Percentiles rank a stretch among this genome's conserved stretches.
phyloP scores from a whole-genome alignment of 2,113 vertebrate species.

The Notechis scutatus region DNA sequence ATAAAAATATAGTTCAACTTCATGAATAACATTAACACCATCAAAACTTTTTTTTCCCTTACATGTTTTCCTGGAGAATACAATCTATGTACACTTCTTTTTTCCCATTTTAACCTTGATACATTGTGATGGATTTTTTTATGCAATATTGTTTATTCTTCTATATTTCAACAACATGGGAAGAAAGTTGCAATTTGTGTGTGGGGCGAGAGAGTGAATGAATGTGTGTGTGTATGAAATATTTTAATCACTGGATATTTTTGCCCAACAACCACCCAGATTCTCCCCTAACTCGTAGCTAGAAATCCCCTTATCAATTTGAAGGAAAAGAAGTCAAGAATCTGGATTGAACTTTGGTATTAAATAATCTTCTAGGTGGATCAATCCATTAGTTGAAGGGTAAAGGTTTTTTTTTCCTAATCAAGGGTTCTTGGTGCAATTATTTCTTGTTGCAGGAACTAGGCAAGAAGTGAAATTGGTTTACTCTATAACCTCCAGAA shows the following conservation, averaged over 20 bases:
- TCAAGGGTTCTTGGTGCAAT: slow-evolving; percentile 36
- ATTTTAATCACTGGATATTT: background rate
- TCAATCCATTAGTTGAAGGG: slow-evolving; percentile 25
- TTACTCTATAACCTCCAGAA: slow-evolving; percentile 49
- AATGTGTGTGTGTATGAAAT: background rate
- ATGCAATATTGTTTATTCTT: background rate
- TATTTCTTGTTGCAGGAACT: slow-evolving; percentile 52
- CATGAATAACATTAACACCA: background rate
- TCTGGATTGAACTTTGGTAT: slow-evolving; percentile 6
- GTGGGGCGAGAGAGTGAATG: background rate
- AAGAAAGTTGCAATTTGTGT: background rate
- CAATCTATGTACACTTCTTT: background rate
- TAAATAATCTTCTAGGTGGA: slow-evolving; percentile 18
- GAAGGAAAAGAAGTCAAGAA: background rate
- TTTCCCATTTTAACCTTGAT: background rate
- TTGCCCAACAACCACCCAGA: background rate
- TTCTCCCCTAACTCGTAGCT: background rate
- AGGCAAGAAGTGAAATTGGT: slow-evolving; percentile 34
- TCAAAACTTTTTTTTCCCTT: background rate
- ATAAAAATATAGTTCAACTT: background rate
- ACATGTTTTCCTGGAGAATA: background rate
- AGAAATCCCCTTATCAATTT: background rate
- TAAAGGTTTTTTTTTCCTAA: slow-evolving; percentile 46
- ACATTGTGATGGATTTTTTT: background rate
- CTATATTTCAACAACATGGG: background rate